Conservation (phyloP, 2,113 vertebrate species). For the Tragulus kanchil region DNA sequence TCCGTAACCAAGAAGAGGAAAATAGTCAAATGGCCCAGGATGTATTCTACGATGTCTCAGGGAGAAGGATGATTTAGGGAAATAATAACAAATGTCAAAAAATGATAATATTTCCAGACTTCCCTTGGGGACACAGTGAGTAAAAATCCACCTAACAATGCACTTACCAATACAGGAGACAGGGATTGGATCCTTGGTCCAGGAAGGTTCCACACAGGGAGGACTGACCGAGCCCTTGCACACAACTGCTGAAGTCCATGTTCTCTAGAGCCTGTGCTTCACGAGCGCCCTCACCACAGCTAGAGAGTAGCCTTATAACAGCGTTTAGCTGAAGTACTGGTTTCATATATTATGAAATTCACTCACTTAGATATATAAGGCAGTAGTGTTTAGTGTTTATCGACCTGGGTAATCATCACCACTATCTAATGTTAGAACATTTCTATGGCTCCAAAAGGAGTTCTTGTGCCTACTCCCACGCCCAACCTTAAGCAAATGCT, state of each 20-base stretch:
- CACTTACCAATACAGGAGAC: not conserved
- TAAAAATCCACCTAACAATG: not conserved
- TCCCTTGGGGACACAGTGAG: not conserved
- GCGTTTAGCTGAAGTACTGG: not conserved
- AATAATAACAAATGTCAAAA: not conserved
- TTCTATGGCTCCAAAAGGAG: not conserved
- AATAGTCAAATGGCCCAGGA: not conserved
- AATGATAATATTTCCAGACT: not conserved
- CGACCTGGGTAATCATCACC: not conserved
- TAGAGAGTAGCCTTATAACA: no score
- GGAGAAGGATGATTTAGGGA: not conserved
- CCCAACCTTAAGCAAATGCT: not conserved
- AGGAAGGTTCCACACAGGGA: not conserved
- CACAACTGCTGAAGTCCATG: not conserved
- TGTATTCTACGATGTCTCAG: not conserved
- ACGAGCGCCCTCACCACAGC: no score
- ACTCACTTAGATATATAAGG: not conserved
- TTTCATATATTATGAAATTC: not conserved
- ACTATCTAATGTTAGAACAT: conserved; percentile 1
- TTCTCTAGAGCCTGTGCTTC: not conserved
- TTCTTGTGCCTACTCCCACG: not conserved
- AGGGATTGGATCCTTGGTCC: not conserved
- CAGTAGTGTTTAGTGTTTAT: not conserved
- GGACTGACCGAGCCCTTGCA: not conserved
- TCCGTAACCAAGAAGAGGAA: not conserved